Percentiles rank a stretch among this genome's conserved stretches.
Conservation (phyloP, 2,888 invertebrate genomes). For the Alviniconcha strummeri region DNA sequence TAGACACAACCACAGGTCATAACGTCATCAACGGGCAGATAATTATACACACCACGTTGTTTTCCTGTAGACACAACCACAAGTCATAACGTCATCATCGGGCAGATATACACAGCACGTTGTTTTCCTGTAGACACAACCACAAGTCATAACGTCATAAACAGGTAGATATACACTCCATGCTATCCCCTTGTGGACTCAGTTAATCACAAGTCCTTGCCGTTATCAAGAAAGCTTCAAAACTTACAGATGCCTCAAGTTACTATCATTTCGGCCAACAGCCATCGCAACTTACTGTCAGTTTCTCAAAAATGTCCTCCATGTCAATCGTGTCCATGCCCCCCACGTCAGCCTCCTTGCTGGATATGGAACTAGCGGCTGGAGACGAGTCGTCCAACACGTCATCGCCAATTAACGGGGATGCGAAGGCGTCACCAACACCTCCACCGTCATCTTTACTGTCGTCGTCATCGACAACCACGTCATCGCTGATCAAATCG, state of each 20-base stretch:
- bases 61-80: neutral
- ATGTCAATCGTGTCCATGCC: constrained; percentile 17
- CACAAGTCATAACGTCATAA: no score
- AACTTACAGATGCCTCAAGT: no score
- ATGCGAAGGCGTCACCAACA: no score
- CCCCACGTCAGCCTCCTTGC: neutral
- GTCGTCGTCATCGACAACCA: constrained; percentile 1
- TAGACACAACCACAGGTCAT: neutral
- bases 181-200: no score
- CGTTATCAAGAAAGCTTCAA: no score
- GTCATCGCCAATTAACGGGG: neutral
- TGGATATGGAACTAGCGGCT: neutral
- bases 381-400: neutral
- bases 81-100: no score
- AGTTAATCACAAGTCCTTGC: no score
- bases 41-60: no score
- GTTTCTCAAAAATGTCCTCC: constrained; percentile 37
- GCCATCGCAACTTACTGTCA: constrained; percentile 23
- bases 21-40: no score
- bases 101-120: no score
- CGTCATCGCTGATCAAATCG: neutral
- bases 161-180: no score
- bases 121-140: neutral
- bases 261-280: no score
- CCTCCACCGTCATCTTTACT: neutral